Percentiles rank a stretch among this genome's conserved stretches.
These are phyloP conservation scores for Microhierax caerulescens DNA, from an alignment of 2,797 vertebrate species.

Conservation along the genomic window DNA sequence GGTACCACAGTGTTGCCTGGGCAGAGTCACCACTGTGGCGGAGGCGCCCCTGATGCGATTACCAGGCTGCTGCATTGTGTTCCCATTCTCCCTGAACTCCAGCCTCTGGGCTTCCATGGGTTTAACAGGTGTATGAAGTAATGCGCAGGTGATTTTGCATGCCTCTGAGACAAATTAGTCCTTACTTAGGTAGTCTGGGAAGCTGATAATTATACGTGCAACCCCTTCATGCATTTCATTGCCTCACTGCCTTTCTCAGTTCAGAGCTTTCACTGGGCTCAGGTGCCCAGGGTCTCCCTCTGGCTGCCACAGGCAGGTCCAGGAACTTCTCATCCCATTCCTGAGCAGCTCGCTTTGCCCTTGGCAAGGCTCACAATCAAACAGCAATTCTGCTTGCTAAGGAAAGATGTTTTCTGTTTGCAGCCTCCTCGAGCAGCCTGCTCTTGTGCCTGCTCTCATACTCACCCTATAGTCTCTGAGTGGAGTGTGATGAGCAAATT, in stretches of 20 bases:
- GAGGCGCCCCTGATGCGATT: neutral
- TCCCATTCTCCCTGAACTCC: neutral
- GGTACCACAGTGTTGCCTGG: fast-evolving
- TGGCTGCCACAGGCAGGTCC: fast-evolving
- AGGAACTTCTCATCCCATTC: fast-evolving
- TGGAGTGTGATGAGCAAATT: neutral
- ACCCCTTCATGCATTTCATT: neutral
- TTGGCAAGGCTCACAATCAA: fast-evolving
- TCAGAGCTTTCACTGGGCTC: neutral
- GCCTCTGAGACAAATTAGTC: neutral
- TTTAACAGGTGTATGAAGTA: neutral
- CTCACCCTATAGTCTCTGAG: fast-evolving
- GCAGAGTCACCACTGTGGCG: fast-evolving
- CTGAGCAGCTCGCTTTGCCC: fast-evolving
- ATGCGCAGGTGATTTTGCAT: neutral
- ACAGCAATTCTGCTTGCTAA: neutral
- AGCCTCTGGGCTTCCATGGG: neutral
- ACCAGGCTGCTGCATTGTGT: fast-evolving
- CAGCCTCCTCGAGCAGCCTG: neutral
- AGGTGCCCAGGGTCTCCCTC: neutral
- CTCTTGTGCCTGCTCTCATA: neutral
- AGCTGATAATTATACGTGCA: neutral
- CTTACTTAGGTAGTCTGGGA: neutral
- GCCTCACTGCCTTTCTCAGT: neutral
- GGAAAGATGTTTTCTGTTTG: neutral